phyloP scores from a whole-genome alignment of 2,113 vertebrate species.

The Strix uralensis region DNA sequence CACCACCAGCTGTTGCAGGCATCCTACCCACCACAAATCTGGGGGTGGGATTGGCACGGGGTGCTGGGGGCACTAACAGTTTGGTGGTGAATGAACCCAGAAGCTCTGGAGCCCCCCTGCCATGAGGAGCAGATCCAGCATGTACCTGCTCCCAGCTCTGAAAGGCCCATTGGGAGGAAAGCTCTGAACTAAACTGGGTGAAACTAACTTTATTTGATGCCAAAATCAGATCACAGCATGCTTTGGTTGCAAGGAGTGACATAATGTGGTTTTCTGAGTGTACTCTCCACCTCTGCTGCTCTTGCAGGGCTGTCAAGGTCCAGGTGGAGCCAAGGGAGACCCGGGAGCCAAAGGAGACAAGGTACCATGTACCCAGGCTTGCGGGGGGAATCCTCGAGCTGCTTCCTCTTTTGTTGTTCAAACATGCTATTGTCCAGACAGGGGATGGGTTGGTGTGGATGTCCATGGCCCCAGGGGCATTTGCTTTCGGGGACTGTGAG shows the following conservation, averaged over 20 bases:
- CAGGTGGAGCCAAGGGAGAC: constrained; percentile 79
- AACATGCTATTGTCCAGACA: fast-evolving
- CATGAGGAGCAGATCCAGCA: neutral
- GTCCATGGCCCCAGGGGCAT: too few relatives aligned
- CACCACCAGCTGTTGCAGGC: neutral
- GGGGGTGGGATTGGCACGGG: fast-evolving
- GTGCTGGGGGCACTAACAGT: neutral
- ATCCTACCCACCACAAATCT: neutral
- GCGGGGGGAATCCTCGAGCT: fast-evolving
- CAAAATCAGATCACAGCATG: neutral
- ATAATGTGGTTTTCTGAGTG: neutral
- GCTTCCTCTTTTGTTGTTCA: neutral
- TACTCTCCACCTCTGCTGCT: neutral
- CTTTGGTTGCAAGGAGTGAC: neutral
- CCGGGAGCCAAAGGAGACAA: constrained; percentile 79
- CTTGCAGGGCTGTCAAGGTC: constrained; percentile 77
- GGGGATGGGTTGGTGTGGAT: neutral
- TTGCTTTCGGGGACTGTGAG: neutral
- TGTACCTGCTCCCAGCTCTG: neutral
- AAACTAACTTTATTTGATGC: neutral
- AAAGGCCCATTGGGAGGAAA: neutral
- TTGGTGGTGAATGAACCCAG: neutral
- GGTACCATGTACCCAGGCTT: constrained; percentile 42
- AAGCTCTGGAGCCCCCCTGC: neutral
- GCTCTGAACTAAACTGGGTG: neutral